These are phyloP conservation scores for Nycteola revayana DNA, from an alignment of 2,888 invertebrate species.

Conservation along the genomic window DNA sequence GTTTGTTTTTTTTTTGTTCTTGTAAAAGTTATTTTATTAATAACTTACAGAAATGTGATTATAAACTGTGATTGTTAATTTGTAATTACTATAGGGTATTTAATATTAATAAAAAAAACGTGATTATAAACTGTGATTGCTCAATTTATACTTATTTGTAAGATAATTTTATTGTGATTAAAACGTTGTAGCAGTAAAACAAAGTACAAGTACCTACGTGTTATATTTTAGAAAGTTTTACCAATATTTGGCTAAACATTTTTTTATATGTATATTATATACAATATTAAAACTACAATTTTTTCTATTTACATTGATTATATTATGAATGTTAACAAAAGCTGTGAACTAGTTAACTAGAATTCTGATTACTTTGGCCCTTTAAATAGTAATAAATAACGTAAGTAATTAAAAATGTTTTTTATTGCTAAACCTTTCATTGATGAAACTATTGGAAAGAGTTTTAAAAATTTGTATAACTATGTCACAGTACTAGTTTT, in stretches of 20 bases:
- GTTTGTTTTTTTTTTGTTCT: slow-evolving; percentile 6
- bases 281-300: slow-evolving; percentile 10
- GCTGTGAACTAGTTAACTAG: slow-evolving; percentile 10
- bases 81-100: slow-evolving; percentile 9
- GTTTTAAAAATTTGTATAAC: slow-evolving; percentile 6
- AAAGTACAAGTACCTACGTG: slow-evolving; percentile 10
- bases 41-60: slow-evolving; percentile 12
- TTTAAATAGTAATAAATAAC: slow-evolving; percentile 9
- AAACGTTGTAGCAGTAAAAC: slow-evolving; percentile 11
- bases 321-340: slow-evolving; percentile 11
- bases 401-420: slow-evolving; percentile 6
- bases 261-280: slow-evolving; percentile 10
- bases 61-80: slow-evolving; percentile 9
- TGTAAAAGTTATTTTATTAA: slow-evolving; percentile 12
- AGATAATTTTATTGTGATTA: slow-evolving; percentile 9
- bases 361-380: slow-evolving; percentile 10
- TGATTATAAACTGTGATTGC: slow-evolving; percentile 12
- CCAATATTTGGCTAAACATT: slow-evolving; percentile 9
- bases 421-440: slow-evolving; percentile 7
- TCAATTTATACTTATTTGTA: slow-evolving; percentile 10
- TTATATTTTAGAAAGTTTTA: slow-evolving; percentile 10
- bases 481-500: slow-evolving; percentile 10
- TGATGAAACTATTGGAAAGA: slow-evolving; percentile 7
- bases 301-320: slow-evolving; percentile 10
- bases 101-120: slow-evolving; percentile 13